Conservation (phyloP, 1,140 invertebrate genomes). For the Lineus longissimus region DNA sequence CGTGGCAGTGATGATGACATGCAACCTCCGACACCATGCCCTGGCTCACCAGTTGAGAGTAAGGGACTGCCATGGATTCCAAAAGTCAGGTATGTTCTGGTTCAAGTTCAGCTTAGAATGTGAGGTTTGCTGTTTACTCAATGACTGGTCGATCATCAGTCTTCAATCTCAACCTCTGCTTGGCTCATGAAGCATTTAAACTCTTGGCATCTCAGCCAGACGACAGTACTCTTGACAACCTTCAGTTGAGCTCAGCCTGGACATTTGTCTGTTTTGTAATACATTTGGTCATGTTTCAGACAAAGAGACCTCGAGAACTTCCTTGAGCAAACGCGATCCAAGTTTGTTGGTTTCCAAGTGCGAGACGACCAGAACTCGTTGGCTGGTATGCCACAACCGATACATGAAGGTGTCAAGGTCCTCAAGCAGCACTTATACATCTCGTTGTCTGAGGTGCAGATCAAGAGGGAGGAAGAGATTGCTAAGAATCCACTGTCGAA, state of each 20-base stretch:
- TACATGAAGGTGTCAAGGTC: slow-evolving; percentile 89
- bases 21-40: slow-evolving; percentile 42
- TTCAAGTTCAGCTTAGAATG: background rate
- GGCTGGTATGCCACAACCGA: slow-evolving; percentile 88
- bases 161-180: too few relatives aligned
- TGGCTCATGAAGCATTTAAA: too few relatives aligned
- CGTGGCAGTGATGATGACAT: slow-evolving; percentile 44
- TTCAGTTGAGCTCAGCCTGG: too few relatives aligned
- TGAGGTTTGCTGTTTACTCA: too few relatives aligned
- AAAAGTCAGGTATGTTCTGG: slow-evolving; percentile 69
- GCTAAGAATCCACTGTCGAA: slow-evolving; percentile 56
- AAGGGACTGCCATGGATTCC: slow-evolving; percentile 85
- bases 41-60: slow-evolving; percentile 32
- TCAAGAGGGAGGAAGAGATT: slow-evolving; percentile 58
- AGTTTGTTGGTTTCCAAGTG: slow-evolving; percentile 87
- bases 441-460: slow-evolving; percentile 58
- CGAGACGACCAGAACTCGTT: slow-evolving; percentile 71
- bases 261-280: too few relatives aligned
- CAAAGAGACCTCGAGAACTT: slow-evolving; percentile 68
- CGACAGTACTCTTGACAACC: too few relatives aligned
- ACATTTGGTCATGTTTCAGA: too few relatives aligned
- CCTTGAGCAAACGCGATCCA: slow-evolving; percentile 82
- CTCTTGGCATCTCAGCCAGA: too few relatives aligned
- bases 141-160: too few relatives aligned
- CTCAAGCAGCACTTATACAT: slow-evolving; percentile 66